These are phyloP conservation scores for Dendrocincla tyrannina DNA, from an alignment of 2,797 vertebrate genomes.

Conservation along the genomic window DNA sequence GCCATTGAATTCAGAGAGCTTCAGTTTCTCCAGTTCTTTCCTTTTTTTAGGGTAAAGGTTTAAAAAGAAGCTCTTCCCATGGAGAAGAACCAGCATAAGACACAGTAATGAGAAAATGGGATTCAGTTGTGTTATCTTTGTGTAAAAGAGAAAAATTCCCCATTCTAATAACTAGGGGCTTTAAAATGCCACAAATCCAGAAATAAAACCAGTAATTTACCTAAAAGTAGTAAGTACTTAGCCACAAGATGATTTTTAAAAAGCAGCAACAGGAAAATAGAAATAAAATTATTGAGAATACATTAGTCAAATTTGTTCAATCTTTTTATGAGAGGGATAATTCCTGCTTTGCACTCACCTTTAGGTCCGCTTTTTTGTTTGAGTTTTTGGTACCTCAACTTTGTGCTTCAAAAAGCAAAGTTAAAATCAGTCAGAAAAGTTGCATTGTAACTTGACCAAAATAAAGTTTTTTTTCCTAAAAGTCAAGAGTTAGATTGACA, in stretches of 20 bases:
- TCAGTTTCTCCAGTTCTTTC: not conserved
- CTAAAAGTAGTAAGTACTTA: not conserved
- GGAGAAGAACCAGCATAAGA: not conserved
- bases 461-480: not conserved
- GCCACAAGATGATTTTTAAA: not conserved
- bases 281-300: not conserved
- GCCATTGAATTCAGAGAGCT: not conserved
- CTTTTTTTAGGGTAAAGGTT: not conserved
- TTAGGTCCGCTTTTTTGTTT: not conserved
- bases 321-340: not conserved
- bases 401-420: not conserved
- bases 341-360: not conserved
- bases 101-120: not conserved
- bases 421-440: not conserved
- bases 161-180: not conserved
- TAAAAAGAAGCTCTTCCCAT: not conserved
- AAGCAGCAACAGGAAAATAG: not conserved
- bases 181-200: not conserved
- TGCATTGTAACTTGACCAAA: not conserved
- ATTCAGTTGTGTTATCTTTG: not conserved
- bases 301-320: not conserved
- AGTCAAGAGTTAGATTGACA: not conserved
- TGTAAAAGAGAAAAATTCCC: not conserved
- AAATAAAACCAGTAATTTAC: not conserved
- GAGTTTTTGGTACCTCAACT: not conserved